Percentiles rank a stretch among this genome's conserved stretches.
phyloP scores from a whole-genome alignment of 2,888 invertebrate species.

The Mesorhabditis sp. region DNA sequence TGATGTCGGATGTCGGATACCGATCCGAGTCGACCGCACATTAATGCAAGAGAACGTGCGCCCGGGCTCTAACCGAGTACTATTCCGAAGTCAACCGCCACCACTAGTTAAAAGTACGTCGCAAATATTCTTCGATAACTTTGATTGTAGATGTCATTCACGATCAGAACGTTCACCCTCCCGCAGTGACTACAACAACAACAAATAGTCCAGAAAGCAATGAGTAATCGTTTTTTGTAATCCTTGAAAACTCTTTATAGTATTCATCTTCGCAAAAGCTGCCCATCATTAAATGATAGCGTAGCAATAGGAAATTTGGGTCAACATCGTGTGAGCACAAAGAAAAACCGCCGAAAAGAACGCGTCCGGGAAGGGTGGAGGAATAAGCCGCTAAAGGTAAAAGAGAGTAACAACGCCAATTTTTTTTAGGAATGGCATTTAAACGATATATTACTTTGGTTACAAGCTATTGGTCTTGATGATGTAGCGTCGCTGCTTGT shows the following conservation, averaged over 20 bases:
- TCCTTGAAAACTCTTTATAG: constrained; percentile 14
- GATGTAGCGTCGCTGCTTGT: constrained; percentile 38
- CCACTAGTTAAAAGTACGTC: neutral
- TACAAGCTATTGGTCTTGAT: constrained; percentile 38
- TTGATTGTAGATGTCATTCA: neutral
- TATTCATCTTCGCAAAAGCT: constrained; percentile 33
- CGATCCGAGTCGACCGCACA: neutral
- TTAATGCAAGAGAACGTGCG: constrained; percentile 1
- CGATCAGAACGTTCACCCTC: neutral
- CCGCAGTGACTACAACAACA: neutral
- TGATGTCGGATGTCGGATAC: constrained; percentile 7
- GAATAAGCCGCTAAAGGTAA: constrained; percentile 20
- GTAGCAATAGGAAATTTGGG: constrained; percentile 18
- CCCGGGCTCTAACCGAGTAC: neutral
- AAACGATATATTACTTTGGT: constrained; percentile 42
- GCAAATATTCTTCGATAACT: too few relatives aligned
- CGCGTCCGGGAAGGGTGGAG: constrained; percentile 29
- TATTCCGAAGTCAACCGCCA: neutral
- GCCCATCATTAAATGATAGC: constrained; percentile 30
- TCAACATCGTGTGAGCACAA: constrained; percentile 23
- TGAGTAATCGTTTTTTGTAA: neutral
- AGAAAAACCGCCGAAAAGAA: constrained; percentile 27
- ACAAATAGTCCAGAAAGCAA: neutral
- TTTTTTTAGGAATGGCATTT: constrained; percentile 31
- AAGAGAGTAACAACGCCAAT: neutral